These are phyloP conservation scores for Caranx melampygus DNA, from an alignment of 2,113 vertebrate species.

Conservation along the genomic window DNA sequence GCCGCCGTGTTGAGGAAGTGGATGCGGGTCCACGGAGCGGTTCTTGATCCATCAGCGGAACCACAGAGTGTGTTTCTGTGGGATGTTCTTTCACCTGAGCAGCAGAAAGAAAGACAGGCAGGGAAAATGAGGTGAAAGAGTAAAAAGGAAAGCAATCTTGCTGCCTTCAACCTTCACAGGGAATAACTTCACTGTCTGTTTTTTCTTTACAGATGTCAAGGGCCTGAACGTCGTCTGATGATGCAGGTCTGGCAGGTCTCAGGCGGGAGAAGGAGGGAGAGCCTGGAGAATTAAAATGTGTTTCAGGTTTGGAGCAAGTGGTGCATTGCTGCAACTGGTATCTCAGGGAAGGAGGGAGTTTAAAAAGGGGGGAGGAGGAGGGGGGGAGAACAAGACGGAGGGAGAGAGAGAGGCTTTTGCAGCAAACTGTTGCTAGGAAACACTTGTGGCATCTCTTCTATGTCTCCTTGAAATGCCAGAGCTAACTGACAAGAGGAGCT, in stretches of 20 bases:
- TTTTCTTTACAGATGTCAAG: constrained; percentile 53
- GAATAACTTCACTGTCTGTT: constrained; percentile 35
- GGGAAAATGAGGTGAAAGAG: constrained; percentile 32
- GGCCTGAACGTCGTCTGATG: constrained; percentile 69
- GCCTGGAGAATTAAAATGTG: constrained; percentile 74
- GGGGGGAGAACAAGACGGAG: constrained; percentile 1
- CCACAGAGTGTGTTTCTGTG: constrained; percentile 46
- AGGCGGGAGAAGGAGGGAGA: constrained; percentile 28
- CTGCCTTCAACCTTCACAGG: constrained; percentile 43
- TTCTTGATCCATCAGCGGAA: constrained; percentile 36
- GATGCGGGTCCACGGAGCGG: constrained; percentile 36
- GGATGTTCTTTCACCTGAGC: constrained; percentile 48
- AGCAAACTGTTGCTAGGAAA: constrained; percentile 86
- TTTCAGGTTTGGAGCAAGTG: constrained; percentile 81
- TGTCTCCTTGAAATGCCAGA: constrained; percentile 74
- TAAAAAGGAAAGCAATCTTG: neutral
- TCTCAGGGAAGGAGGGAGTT: constrained; percentile 67
- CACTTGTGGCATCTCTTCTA: constrained; percentile 83
- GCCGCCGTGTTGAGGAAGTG: constrained; percentile 23
- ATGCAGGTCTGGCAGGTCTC: constrained; percentile 43
- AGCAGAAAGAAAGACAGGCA: constrained; percentile 10
- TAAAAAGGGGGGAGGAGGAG: neutral
- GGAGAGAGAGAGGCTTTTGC: constrained; percentile 54
- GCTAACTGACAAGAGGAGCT: constrained; percentile 59
- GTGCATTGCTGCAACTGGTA: constrained; percentile 82